Conservation (phyloP, 1,140 invertebrate genomes). For the Heliothis subflexa region DNA sequence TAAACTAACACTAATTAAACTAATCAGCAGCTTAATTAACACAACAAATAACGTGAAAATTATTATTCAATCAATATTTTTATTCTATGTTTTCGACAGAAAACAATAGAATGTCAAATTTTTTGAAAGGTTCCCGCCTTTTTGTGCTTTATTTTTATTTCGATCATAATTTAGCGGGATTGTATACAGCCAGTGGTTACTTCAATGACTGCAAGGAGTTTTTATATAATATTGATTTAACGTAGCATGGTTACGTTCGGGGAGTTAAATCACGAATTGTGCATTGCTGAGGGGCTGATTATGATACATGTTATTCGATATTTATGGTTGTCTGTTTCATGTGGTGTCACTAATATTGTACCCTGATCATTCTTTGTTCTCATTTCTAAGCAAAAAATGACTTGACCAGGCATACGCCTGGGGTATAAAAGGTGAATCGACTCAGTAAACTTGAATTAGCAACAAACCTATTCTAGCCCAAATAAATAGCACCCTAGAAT, state of each 20-base stretch:
- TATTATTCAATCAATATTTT: constrained; percentile 18
- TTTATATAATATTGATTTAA: constrained; percentile 17
- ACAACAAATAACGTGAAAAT: constrained; percentile 8
- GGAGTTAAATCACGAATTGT: background rate
- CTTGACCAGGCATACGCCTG: too few species aligned
- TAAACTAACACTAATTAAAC: constrained; percentile 39
- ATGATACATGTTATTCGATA: too few species aligned
- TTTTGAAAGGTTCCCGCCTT: constrained; percentile 19
- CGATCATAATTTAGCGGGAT: background rate
- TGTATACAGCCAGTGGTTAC: constrained; percentile 3
- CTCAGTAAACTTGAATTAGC: too few species aligned
- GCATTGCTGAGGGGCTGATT: too few species aligned
- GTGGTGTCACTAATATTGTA: too few species aligned
- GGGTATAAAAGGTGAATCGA: too few species aligned
- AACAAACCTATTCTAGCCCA: too few species aligned
- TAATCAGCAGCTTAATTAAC: constrained; percentile 13
- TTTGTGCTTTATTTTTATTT: constrained; percentile 5
- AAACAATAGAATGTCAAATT: constrained; percentile 38
- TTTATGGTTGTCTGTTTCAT: too few species aligned
- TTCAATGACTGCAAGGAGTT: background rate
- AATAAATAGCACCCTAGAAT: too few species aligned
- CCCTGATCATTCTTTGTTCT: too few species aligned
- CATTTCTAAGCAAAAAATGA: too few species aligned
- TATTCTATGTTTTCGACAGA: constrained; percentile 26
- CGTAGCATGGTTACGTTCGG: constrained; percentile 4